phyloP scores from a whole-genome alignment of 2,888 invertebrate species.

The Euzophera pinguis region DNA sequence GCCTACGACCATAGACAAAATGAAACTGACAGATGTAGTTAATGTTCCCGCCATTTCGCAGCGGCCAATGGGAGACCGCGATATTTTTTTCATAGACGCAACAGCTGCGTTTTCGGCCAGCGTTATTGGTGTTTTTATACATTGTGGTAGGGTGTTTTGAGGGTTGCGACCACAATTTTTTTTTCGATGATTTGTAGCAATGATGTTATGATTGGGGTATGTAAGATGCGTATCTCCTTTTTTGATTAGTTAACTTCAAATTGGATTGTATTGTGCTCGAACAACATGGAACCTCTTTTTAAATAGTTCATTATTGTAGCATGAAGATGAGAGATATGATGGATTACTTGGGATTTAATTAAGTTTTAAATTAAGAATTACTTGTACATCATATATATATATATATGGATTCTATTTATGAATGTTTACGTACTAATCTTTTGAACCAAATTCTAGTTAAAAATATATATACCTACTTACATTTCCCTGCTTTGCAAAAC shows the following conservation, averaged over 20 bases:
- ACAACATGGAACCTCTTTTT: conserved; percentile 1
- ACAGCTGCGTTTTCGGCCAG: conserved; percentile 53
- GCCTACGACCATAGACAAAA: conserved; percentile 47
- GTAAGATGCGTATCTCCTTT: conserved; percentile 21
- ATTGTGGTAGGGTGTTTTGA: conserved; percentile 20
- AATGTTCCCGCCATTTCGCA: conserved; percentile 47
- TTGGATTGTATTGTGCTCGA: conserved; percentile 14
- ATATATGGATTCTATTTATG: neutral
- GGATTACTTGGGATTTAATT: conserved; percentile 3
- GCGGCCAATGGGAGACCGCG: conserved; percentile 39
- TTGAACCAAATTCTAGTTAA: too few species aligned
- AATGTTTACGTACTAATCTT: neutral
- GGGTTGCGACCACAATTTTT: conserved; percentile 29
- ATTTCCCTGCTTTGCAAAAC: too few species aligned
- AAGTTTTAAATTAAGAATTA: neutral
- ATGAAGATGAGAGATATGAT: conserved; percentile 5
- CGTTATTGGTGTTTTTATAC: conserved; percentile 53
- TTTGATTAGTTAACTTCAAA: conserved; percentile 18
- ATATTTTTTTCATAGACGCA: conserved; percentile 42
- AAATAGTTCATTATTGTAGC: conserved; percentile 6
- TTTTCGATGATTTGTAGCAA: conserved; percentile 30
- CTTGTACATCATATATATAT: too few species aligned
- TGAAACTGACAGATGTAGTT: conserved; percentile 53
- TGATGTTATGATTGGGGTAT: conserved; percentile 33
- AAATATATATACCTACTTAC: too few species aligned